Base-by-base conservation (phyloP, 2,888 invertebrate species). In the Drosophila barbarae region DNA sequence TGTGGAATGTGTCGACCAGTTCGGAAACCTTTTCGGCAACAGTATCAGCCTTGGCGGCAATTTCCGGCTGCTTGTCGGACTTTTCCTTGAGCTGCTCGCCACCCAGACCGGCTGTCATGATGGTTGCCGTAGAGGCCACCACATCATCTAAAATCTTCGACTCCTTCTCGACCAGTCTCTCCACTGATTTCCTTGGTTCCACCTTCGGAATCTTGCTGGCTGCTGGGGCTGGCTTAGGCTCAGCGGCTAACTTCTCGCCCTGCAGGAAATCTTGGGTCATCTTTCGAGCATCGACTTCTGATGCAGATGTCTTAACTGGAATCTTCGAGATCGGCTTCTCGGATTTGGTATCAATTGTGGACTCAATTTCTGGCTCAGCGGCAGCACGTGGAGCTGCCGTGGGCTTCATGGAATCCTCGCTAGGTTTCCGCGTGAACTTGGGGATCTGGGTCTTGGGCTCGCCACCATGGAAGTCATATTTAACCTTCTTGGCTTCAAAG, bases 401-500 rank as follows among this genome's bases (percentile, higher is more conserved):
- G 10, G 84, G 84, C 8, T 69, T 74, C 1, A 74, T 39, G 0
- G 59, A 18, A 5, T 80, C 80, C 6, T 83, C 77, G 36, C 78
- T 78, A 7, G 66, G 35, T 47, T 72, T 73, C 34, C 58, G 74
- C 1, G 74, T 49, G 10, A 74, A 69, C 46, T 82, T 77, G 1
- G 77, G 74, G 30, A 76, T 73, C 34, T 77, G 86, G 2, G 78
- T 71, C 38, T 85, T 84, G 46, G 86, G 86, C 50, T 86, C 87
- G 12, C 79, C 65, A 5, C 85, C 82, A 58, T 81, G 81, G 38
- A 82, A 87, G 64, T 86, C 86, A 32, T 87, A 84, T 36, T 72
- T 81, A 0, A 86, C 84, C 42, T 86, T 85, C 35, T 83, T 83
- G 12, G 82, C 86, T 32, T 83, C 82, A 12, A 83, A 83, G 6